Evolutionary conservation across 2,113 vertebrate genomes (phyloP).

Genomic region (Malurus alboscapulatus): DNA sequence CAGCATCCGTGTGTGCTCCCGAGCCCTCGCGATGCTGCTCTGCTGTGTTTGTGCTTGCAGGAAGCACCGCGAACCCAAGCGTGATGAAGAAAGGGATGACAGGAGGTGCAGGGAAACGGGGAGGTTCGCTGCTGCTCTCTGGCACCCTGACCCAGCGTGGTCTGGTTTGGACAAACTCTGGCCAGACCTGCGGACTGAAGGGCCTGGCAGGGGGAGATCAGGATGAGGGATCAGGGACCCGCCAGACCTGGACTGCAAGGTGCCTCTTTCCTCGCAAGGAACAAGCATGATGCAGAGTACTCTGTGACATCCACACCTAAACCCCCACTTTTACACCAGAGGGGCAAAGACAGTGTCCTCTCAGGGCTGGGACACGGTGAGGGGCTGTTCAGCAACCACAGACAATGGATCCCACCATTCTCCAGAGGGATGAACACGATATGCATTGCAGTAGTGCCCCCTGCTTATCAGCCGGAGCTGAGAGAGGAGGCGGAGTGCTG

Average conservation of each 20-base stretch:
- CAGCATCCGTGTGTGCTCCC: rapidly evolving
- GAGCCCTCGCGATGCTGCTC: background rate
- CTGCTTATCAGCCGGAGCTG: background rate
- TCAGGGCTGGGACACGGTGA: background rate
- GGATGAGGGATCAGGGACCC: no score
- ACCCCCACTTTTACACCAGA: rapidly evolving
- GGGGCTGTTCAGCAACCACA: background rate
- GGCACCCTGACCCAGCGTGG: rapidly evolving
- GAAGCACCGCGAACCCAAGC: rapidly evolving
- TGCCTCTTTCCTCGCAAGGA: background rate
- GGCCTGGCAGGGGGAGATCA: background rate
- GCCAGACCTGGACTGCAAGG: background rate
- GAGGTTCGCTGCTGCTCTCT: background rate
- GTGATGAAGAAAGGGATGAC: rapidly evolving
- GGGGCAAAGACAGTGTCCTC: background rate
- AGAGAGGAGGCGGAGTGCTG: background rate
- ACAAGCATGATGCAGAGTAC: no score
- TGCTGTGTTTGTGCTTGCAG: background rate
- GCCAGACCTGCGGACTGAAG: background rate
- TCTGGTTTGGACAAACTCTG: background rate
- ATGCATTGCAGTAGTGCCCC: rapidly evolving
- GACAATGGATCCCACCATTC: no score
- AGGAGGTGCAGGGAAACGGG: background rate
- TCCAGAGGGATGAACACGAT: background rate
- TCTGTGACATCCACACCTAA: background rate